These are phyloP conservation scores for Hoplostethus mediterraneus DNA, from an alignment of 2,797 vertebrate species.

Conservation along the genomic window DNA sequence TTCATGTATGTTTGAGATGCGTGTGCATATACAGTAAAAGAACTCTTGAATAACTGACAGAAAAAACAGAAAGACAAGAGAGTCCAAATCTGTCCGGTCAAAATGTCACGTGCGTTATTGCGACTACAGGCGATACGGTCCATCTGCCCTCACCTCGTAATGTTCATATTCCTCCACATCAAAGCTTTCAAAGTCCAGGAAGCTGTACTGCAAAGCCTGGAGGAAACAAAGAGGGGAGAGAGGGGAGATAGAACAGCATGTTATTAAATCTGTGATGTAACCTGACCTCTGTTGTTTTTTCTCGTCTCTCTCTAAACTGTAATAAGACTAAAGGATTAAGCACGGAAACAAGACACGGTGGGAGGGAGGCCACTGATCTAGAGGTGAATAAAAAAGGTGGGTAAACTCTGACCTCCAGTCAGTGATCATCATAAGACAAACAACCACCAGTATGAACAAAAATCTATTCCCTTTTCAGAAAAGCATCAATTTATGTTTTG, in stretches of 20 bases:
- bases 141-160: constrained; percentile 88
- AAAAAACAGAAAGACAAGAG: too few species aligned
- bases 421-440: too few species aligned
- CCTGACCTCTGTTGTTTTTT: constrained; percentile 4
- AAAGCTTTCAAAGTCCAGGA: constrained; percentile 94
- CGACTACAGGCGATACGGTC: not conserved
- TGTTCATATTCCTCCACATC: constrained; percentile 94
- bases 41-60: too few species aligned
- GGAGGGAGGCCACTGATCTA: not conserved
- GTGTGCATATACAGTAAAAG: too few species aligned
- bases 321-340: constrained; percentile 57
- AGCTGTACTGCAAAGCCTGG: constrained; percentile 91
- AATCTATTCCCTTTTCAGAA: too few species aligned
- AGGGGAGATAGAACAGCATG: not conserved
- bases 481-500: too few species aligned
- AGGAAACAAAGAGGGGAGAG: constrained; percentile 21
- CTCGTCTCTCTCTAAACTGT: constrained; percentile 18
- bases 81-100: too few species aligned
- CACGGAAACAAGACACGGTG: not conserved
- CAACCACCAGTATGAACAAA: too few species aligned
- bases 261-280: constrained; percentile 29
- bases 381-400: not conserved
- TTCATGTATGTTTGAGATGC: too few species aligned
- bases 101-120: not conserved
- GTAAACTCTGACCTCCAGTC: not conserved